Evolutionary conservation across 2,888 invertebrate genomes (phyloP).

Genomic region (Rhagonycha fulva): DNA sequence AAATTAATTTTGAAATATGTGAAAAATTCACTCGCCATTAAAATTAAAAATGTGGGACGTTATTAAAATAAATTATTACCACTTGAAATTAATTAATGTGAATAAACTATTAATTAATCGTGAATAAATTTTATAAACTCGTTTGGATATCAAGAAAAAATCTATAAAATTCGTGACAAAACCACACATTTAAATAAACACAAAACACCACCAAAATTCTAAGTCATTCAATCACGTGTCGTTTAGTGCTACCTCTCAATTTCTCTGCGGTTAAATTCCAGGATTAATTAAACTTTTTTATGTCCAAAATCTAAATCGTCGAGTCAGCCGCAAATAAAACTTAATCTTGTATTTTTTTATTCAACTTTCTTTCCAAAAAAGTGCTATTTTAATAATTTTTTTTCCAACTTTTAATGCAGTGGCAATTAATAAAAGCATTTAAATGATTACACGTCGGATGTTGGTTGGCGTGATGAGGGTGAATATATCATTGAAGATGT

Average conservation of each 20-base stretch:
- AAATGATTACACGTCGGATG: constrained; percentile 12
- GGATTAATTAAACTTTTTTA: constrained; percentile 17
- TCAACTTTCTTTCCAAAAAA: neutral
- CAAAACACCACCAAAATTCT: neutral
- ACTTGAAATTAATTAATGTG: constrained; percentile 1
- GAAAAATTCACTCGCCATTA: neutral
- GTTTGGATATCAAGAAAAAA: neutral
- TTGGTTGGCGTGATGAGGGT: constrained; percentile 20
- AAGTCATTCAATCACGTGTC: constrained; percentile 20
- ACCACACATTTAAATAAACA: neutral
- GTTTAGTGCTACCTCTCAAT: constrained; percentile 19
- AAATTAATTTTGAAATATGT: neutral
- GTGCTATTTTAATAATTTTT: neutral
- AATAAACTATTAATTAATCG: constrained; percentile 2
- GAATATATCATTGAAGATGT: constrained; percentile 21
- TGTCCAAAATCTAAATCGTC: constrained; percentile 21
- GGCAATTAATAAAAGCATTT: constrained; percentile 7
- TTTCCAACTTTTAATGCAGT: neutral
- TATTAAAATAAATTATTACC: constrained; percentile 1
- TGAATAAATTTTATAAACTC: neutral
- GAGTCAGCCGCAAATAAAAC: constrained; percentile 23
- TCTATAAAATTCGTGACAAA: neutral
- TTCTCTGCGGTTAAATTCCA: constrained; percentile 20
- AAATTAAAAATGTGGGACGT: neutral
- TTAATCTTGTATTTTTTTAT: neutral